Evolutionary conservation across 2,888 invertebrate species (phyloP).

Genomic region (Eristalis intricaria): DNA sequence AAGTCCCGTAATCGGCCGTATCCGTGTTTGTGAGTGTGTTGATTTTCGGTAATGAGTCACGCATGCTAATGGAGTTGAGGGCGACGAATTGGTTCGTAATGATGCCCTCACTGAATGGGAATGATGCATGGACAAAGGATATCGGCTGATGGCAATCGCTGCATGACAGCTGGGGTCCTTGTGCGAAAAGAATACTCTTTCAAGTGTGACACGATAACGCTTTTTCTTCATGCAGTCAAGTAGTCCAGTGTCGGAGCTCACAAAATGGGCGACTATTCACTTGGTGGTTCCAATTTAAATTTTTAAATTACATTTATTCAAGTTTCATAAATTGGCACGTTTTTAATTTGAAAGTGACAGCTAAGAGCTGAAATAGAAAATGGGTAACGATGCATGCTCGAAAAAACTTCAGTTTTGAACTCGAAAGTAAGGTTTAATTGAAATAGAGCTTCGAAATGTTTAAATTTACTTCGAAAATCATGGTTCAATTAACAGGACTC

Average conservation of each 20-base stretch:
- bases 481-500: too few species aligned
- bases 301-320: not conserved
- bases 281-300: not conserved
- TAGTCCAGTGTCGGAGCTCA: not conserved
- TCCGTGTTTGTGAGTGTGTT: slow-evolving; percentile 45
- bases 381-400: too few species aligned
- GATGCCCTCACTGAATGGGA: not conserved
- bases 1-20: slow-evolving; percentile 48
- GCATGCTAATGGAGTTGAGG: slow-evolving; percentile 46
- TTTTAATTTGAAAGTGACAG: not conserved
- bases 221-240: not conserved
- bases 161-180: not conserved
- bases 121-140: not conserved
- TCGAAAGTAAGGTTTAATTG: too few species aligned
- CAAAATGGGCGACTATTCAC: not conserved
- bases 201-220: not conserved
- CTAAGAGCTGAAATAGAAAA: too few species aligned
- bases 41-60: slow-evolving; percentile 57
- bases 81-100: slow-evolving; percentile 35
- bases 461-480: too few species aligned
- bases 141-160: not conserved
- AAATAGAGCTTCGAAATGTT: too few species aligned
- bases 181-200: not conserved
- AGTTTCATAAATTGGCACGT: not conserved
- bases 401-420: not conserved